Base-by-base conservation (phyloP, 1,140 invertebrate genomes). In the Aphelinus certus region DNA sequence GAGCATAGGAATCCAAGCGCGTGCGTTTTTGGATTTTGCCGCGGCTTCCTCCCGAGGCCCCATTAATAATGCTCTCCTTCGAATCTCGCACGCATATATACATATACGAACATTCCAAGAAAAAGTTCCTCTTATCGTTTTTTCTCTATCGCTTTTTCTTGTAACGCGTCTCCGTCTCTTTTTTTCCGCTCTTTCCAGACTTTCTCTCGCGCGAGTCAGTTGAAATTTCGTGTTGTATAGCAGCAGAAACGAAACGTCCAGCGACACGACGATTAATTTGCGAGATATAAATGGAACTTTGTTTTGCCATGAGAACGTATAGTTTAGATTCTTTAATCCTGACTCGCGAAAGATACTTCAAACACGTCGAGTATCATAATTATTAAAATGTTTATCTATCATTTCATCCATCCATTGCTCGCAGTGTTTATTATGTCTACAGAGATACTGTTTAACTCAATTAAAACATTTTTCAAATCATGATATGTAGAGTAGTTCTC, bases 51-150 rank as follows among this genome's bases (percentile, higher is more conserved):
- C 71, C 77, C 67, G 69, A 68, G 71, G 75, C 74, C 77, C 72
- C 81, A 79, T 82, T 82, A 79, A 80, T 82, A 80, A 78, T 81
- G 76, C 77, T 71, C 76, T 77, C 78, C 77, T 79, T 80, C 78
- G 69, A 71, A 76, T 76, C 63, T 68, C 42, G 43, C 3, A 42
- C 42, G 10, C 6, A 63, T 10, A 43, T 46, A 55, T 10, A 45
- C 45, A 56, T 49, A 45, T 51, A 66, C 64, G 45, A 58, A 72
- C 46, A 72, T 76, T 76, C 75, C 48, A 10, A 72, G 75, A 72
- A 72, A 76, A 76, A 76, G 64, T 2, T 2, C 60, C 48, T 62
- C 9, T 73, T 58, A 42, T 65, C 55, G 48, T 57, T 58, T 55
- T 73, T 55, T 64, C 42, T n/a, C 26, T 47, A 9, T 49, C 51